Base-by-base conservation (phyloP, 2,113 vertebrate species). In the Tor tambroides region DNA sequence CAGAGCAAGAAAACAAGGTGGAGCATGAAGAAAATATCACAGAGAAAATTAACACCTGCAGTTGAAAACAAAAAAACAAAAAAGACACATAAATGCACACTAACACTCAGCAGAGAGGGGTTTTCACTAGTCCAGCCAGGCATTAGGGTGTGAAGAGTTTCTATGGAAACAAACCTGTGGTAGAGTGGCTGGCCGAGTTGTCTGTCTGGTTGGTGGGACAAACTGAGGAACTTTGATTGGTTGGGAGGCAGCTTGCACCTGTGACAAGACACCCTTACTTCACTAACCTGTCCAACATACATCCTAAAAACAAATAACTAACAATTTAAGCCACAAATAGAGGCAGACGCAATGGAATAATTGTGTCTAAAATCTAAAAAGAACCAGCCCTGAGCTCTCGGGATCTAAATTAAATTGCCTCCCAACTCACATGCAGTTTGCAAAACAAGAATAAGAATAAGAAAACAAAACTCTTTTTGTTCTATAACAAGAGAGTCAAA, bases 201-300 rank as follows among this genome's bases (percentile, higher is more conserved):
- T 96, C 91, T 96, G 95, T 94, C 96, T 94, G 88, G 95, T 96
- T 93, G 96, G 96, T 90, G 95, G 96, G 89, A 97, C 96, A 94
- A 96, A 97, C 91, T 97, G 96, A 91, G 96, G 96, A 92, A 97
- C 96, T 96, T 96, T 96, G 94, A 97, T 96, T 92, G 95, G 95
- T 89, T 96, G 96, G 90, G 94, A 92, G 3, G 95, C 95, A 92
- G 96, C 95, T 92, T 97, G 96, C 92, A 97, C 96, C 96, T 97
- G 96, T 92, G 93, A 89, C 54, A 63, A 93, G 84, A 84, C 6
- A 80, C 26, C 79, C 69, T 76, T 61, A 86, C 80, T 78, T 43
- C 12, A n/a, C 69, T n/a, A 77, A 81, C 46, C 49, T 35, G n/a
- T 72, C 65, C 26, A 85, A 71, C 46, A 86, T 8, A 82, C 43